Base-by-base conservation (phyloP, 92 coral and sea anemone genomes). In the Porites lobata region DNA sequence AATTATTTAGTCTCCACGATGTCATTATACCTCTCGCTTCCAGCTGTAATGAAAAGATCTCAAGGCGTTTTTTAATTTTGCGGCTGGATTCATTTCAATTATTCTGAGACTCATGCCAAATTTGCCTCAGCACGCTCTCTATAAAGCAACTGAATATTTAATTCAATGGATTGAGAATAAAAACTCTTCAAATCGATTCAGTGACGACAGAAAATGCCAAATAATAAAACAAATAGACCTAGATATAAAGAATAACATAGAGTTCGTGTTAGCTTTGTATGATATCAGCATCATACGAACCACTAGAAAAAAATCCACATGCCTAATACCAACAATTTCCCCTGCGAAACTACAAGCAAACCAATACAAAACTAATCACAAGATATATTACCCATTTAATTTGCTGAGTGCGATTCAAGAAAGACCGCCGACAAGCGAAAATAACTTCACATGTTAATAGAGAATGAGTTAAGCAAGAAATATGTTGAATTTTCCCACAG, bases 1-100 rank as follows among this genome's bases (percentile, higher is more conserved):
- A 78, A 85, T 85, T 85, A 85, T 77, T 82, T 69, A 24, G 83
- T 85, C 84, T 68, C 77, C 84, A 72, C 87, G 80, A 74, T 84
- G 80, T 84, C 87, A 84, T 84, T 84, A 84, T 51, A 75, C 80
- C 62, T 62, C 43, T 83, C 32, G 79, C 69, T 62, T 63, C 87
- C 87, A 84, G 87, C 87, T 84, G 87, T 38, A 84, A 21, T 26
- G 70, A 58, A 82, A 24, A 20, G 70, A 74, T 59, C 63, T 32
- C 53, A 47, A 62, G 64, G 81, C 87, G 81, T 73, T 22, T 75
- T 74, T 74, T 74, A 84, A 84, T 73, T 84, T 84, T 74, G 87
- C 87, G 80, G 87, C 87, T 17, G 4, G 64, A 19, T 61, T 72
- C 51, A 62, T 84, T 64, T 52, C 54, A 84, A 84, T 84, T 74